Evolutionary conservation across 1,140 invertebrate species (phyloP).

Genomic region (Anoplolepis gracilipes): DNA sequence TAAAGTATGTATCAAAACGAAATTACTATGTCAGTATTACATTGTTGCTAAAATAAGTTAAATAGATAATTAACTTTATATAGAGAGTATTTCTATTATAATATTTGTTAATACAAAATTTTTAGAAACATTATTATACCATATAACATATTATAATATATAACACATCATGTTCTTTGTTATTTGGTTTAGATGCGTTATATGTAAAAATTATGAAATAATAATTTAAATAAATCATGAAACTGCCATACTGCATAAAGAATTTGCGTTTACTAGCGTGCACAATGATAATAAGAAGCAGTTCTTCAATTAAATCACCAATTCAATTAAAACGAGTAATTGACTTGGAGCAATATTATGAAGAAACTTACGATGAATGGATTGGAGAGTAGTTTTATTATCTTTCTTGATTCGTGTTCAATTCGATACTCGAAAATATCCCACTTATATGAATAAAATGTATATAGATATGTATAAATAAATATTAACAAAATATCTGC

Average conservation of each 20-base stretch:
- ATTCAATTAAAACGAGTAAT: slow-evolving; percentile 1
- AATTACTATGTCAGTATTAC: slow-evolving; percentile 25
- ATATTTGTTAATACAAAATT: background rate
- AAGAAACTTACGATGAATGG: background rate
- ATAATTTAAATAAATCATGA: slow-evolving; percentile 36
- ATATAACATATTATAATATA: too few species aligned
- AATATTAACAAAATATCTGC: background rate
- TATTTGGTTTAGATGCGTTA: background rate
- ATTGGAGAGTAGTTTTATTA: background rate
- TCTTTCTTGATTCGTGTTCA: background rate
- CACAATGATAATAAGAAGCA: background rate
- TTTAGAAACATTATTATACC: too few species aligned
- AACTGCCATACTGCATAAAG: background rate
- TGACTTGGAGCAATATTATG: background rate
- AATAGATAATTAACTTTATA: slow-evolving; percentile 8
- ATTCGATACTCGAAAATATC: too few species aligned
- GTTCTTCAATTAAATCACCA: background rate
- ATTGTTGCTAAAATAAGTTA: slow-evolving; percentile 33
- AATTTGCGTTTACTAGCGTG: background rate
- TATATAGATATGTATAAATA: background rate
- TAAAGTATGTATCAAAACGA: slow-evolving; percentile 21
- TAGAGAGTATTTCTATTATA: background rate
- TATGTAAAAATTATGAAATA: too few species aligned
- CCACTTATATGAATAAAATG: background rate
- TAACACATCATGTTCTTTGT: too few species aligned